phyloP scores from a whole-genome alignment of 2,888 invertebrate genomes.

The Platycheirus rosarum region DNA sequence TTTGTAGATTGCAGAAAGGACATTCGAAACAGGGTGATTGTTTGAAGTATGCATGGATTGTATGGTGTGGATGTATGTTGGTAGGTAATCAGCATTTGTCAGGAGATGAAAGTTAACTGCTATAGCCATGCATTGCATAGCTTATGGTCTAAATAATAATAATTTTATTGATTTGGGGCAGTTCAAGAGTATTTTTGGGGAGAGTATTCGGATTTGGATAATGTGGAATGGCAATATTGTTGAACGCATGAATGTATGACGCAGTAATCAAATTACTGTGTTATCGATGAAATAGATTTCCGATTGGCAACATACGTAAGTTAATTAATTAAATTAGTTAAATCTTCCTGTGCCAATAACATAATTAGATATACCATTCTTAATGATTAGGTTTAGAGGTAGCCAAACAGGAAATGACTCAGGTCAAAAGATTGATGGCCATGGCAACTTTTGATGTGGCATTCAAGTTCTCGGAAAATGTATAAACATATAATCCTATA shows the following conservation, averaged over 20 bases:
- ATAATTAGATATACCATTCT: slow-evolving; percentile 29
- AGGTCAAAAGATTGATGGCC: no score
- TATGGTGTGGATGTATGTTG: neutral
- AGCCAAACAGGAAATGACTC: no score
- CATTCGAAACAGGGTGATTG: slow-evolving; percentile 25
- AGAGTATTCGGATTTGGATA: neutral
- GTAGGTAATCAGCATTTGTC: slow-evolving; percentile 22
- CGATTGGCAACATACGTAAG: slow-evolving; percentile 29
- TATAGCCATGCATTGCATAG: slow-evolving; percentile 29
- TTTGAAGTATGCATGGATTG: slow-evolving; percentile 9
- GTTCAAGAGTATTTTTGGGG: slow-evolving; percentile 26
- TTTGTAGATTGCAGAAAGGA: slow-evolving; percentile 35
- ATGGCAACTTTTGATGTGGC: no score
- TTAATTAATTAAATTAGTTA: slow-evolving; percentile 42
- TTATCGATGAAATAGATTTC: slow-evolving; percentile 42
- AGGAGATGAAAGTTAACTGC: slow-evolving; percentile 48
- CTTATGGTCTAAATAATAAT: slow-evolving; percentile 50
- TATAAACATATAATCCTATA: no score
- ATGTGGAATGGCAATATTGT: slow-evolving; percentile 21
- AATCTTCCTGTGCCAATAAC: slow-evolving; percentile 10
- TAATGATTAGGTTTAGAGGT: neutral
- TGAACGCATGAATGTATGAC: slow-evolving; percentile 17
- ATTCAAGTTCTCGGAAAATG: no score
- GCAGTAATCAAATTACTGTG: slow-evolving; percentile 57
- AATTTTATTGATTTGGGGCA: slow-evolving; percentile 48